Evolutionary conservation across 64 coral and sea anemone genomes (phyloP).

Genomic region (Montipora foliosa): DNA sequence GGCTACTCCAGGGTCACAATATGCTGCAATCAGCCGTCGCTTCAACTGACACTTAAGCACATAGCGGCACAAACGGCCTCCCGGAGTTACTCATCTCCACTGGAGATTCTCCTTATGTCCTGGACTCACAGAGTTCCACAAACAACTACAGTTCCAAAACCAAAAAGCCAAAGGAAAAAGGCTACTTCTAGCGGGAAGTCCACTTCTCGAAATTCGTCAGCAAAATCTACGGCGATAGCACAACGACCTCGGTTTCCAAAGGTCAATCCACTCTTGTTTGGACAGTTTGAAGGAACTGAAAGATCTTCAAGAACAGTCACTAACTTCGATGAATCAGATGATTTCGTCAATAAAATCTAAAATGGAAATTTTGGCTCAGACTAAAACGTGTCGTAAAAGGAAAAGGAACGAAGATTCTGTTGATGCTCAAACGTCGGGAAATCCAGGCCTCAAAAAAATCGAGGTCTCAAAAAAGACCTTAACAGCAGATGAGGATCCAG

Average conservation of each 20-base stretch:
- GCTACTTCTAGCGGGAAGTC: neutral
- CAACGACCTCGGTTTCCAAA: neutral
- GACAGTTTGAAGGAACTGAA: constrained; percentile 25
- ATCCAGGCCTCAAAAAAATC: neutral
- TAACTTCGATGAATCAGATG: constrained; percentile 29
- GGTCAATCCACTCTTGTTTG: constrained; percentile 1
- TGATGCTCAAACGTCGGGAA: constrained; percentile 30
- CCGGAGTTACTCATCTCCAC: neutral
- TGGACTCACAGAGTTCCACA: neutral
- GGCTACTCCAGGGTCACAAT: neutral
- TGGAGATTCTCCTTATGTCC: neutral
- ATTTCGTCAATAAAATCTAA: constrained; percentile 10
- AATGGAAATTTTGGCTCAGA: constrained; percentile 18
- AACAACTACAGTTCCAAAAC: neutral
- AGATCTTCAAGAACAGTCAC: constrained; percentile 27
- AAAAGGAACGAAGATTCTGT: constrained; percentile 3
- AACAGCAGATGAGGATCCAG: constrained; percentile 4
- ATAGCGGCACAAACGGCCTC: neutral
- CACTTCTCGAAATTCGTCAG: neutral
- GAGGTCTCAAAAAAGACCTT: neutral
- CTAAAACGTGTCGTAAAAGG: constrained; percentile 17
- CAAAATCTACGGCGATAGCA: neutral
- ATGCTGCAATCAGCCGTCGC: neutral
- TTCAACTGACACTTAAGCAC: neutral
- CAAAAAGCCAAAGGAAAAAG: neutral